Evolutionary conservation across 2,888 invertebrate species (phyloP), one percentile per base, ranked within the genome.

Genomic region (Zygothrica quintamaculata): DNA sequence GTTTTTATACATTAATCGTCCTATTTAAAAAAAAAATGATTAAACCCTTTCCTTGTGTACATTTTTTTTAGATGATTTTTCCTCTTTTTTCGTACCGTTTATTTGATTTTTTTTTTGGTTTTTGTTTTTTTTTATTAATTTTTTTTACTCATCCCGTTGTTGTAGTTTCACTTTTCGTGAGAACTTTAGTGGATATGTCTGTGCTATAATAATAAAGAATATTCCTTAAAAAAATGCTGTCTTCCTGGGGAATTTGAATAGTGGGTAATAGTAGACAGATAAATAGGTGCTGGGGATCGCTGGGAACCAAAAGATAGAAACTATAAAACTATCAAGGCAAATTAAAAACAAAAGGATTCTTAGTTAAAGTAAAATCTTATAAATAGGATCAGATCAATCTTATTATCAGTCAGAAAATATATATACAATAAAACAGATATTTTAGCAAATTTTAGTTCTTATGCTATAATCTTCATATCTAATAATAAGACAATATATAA

Each of bases 141-240:
- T 36, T 47, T 42, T 57, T 9, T 61, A 60, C 70, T 77, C 73
- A 65, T 76, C 73, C 80, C 77, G 80, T 84, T 75, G 66, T 67
- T 52, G 77, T 72, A 77, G 66, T 88, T 88, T 87, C 79, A 88
- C 87, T 88, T 88, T 86, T 65, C 88, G 88, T 88, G 85, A 79
- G 85, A 86, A 86, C 64, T 74, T 74, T 65, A 0, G 3, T 16
- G 36, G 18, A 42, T 46, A 11, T n/a, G 33, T 3, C 34, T 48
- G 67, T 16, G 52, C 26, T 39, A 44, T 37, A 40, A 57, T 25
- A 34, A 44, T 33, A 9, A 25, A 15, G 18, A 50, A n/a, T n/a
- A n/a, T n/a, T 56, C 13, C 34, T 46, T 33, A 16, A 39, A 2
- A 33, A 12, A 13, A 34, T 34, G 13, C 34, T 5, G 31, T n/a